Percentiles rank a stretch among this genome's conserved stretches.
phyloP scores from a whole-genome alignment of 2,113 vertebrate genomes.

The Panurus biarmicus region DNA sequence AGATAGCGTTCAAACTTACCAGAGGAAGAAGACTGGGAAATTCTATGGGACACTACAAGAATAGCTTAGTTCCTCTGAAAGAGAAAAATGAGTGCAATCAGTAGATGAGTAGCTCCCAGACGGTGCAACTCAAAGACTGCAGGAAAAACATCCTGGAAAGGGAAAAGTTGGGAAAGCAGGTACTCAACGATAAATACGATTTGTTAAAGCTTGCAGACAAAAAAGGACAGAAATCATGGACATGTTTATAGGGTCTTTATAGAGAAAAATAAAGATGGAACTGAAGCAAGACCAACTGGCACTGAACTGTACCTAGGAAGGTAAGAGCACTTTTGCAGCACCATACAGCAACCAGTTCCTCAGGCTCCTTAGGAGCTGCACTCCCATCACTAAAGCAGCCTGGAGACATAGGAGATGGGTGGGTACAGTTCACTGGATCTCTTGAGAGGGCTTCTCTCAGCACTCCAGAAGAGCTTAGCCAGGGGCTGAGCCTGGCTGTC shows the following conservation, averaged over 20 bases:
- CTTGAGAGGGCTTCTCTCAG: not conserved
- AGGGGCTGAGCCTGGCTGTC: not conserved
- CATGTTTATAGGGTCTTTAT: not conserved
- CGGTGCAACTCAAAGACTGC: not conserved
- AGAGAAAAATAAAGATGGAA: not conserved
- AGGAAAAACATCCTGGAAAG: not conserved
- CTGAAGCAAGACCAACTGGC: not conserved
- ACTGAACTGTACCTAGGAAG: not conserved
- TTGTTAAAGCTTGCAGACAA: not conserved
- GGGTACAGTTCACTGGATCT: not conserved
- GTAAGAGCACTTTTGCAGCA: not conserved
- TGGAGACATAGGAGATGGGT: not conserved
- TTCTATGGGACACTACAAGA: not conserved
- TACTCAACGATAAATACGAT: not conserved
- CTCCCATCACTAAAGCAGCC: not conserved
- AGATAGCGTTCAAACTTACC: not conserved
- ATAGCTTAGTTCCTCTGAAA: constrained; percentile 36
- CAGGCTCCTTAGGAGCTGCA: not conserved
- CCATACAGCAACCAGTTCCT: not conserved
- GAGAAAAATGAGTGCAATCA: constrained; percentile 16
- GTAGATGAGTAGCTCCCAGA: not conserved
- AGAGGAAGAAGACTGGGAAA: constrained; percentile 9
- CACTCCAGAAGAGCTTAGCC: not conserved
- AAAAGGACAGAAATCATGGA: not conserved
- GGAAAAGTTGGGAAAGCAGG: not conserved